phyloP scores from a whole-genome alignment of 2,888 invertebrate species.

The Oithona nana region DNA sequence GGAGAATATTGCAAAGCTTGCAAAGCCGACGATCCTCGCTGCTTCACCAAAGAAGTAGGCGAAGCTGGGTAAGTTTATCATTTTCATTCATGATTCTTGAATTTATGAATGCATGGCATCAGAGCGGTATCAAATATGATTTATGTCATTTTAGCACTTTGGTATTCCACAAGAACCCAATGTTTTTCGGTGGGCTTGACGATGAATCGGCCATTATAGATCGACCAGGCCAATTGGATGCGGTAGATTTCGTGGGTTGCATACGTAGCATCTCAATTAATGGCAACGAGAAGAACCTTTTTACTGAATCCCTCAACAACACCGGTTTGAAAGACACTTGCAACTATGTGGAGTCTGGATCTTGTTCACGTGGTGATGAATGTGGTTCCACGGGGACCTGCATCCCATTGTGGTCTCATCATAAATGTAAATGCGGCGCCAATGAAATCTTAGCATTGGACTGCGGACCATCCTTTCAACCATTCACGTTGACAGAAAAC shows the following conservation, averaged over 20 bases:
- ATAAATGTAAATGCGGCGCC: constrained; percentile 5
- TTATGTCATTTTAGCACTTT: constrained; percentile 45
- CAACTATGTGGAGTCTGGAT: not conserved
- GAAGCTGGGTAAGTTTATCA: constrained; percentile 56
- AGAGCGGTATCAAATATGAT: no score
- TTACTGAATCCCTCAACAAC: not conserved
- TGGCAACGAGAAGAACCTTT: constrained; percentile 39
- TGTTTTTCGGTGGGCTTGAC: constrained; percentile 64
- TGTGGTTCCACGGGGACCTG: constrained; percentile 4
- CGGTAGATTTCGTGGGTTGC: constrained; percentile 84
- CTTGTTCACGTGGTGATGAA: constrained; percentile 9
- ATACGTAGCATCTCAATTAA: constrained; percentile 75
- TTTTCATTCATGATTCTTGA: not conserved
- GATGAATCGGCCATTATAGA: constrained; percentile 69
- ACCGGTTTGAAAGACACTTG: not conserved
- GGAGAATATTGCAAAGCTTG: constrained; percentile 73
- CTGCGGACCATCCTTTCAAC: constrained; percentile 2
- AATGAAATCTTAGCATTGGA: not conserved
- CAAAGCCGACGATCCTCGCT: constrained; percentile 54
- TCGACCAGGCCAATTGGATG: constrained; percentile 68
- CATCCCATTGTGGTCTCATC: constrained; percentile 4
- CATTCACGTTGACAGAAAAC: constrained; percentile 7
- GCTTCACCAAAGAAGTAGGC: constrained; percentile 67
- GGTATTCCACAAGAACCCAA: constrained; percentile 70
- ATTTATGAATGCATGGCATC: no score